Percentiles rank a stretch among this genome's conserved stretches.
Evolutionary conservation across 2,888 invertebrate genomes (phyloP).

Genomic region (Eupithecia dodoneata): DNA sequence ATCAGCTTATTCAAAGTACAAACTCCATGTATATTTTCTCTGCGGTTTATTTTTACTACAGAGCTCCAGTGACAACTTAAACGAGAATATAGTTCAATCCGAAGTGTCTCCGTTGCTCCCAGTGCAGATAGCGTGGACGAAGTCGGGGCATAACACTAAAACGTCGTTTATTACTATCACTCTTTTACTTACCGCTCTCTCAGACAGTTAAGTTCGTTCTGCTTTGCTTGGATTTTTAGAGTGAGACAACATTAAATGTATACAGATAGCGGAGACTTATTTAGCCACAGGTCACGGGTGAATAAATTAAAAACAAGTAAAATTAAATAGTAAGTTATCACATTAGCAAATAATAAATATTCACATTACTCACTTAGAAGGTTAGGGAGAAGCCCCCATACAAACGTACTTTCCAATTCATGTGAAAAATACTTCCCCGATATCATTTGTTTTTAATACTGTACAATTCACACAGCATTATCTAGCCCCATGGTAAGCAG

Average conservation of each 20-base stretch:
- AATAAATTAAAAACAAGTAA: too few relatives aligned
- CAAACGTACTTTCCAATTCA: too few relatives aligned
- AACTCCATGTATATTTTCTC: neutral
- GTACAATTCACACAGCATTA: too few relatives aligned
- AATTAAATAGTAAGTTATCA: too few relatives aligned
- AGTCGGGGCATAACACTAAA: slow-evolving; percentile 40
- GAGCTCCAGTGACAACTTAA: slow-evolving; percentile 22
- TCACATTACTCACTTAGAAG: too few relatives aligned
- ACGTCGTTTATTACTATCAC: slow-evolving; percentile 44
- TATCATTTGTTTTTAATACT: too few relatives aligned
- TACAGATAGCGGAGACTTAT: slow-evolving; percentile 30
- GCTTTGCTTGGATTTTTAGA: slow-evolving; percentile 25
- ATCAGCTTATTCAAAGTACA: slow-evolving; percentile 9
- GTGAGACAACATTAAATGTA: neutral
- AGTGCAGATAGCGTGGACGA: slow-evolving; percentile 33
- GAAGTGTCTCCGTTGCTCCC: slow-evolving; percentile 5
- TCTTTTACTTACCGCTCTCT: slow-evolving; percentile 44
- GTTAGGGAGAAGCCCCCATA: too few relatives aligned
- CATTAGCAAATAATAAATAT: too few relatives aligned
- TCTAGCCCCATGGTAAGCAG: too few relatives aligned
- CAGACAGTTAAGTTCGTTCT: slow-evolving; percentile 37
- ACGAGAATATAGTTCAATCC: slow-evolving; percentile 33
- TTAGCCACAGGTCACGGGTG: neutral
- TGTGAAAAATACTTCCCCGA: too few relatives aligned
- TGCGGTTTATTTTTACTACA: neutral